Evolutionary conservation across 2,888 invertebrate species (phyloP).

Genomic region (Diogma glabrata): DNA sequence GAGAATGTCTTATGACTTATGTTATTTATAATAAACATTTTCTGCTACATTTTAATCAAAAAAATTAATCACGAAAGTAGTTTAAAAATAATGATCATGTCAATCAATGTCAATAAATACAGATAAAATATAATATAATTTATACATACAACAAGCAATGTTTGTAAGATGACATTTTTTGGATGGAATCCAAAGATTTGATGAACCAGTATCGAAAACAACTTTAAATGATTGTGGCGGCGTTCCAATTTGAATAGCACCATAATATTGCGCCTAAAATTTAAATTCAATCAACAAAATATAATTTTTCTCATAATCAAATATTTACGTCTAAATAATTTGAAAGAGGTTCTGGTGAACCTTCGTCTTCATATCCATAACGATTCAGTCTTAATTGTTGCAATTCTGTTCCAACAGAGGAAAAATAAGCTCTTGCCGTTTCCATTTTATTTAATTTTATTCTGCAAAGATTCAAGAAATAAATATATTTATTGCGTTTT

Average conservation of each 20-base stretch:
- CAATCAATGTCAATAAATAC: slow-evolving; percentile 6
- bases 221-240: slow-evolving; percentile 91
- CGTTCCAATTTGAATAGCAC: slow-evolving; percentile 78
- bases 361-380: slow-evolving; percentile 41
- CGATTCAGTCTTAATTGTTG: slow-evolving; percentile 49
- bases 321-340: slow-evolving; percentile 93
- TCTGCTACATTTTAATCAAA: no score
- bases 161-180: slow-evolving; percentile 90
- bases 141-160: slow-evolving; percentile 79
- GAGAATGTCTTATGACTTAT: no score
- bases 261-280: slow-evolving; percentile 98
- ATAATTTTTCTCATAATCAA: no score
- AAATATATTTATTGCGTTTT: no score
- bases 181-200: slow-evolving; percentile 98
- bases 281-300: no score
- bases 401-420: slow-evolving; percentile 68
- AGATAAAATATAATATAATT: slow-evolving; percentile 4
- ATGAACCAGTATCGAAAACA: slow-evolving; percentile 97
- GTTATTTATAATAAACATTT: no score
- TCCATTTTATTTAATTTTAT: slow-evolving; percentile 63
- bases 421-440: slow-evolving; percentile 56
- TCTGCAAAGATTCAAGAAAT: slow-evolving; percentile 35
- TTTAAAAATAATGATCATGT: neutral
- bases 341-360: slow-evolving; percentile 69
- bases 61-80: neutral